Evolutionary conservation across 2,797 vertebrate genomes (phyloP), one percentile per base, ranked within the genome.

Genomic region (Hyperoplus lanceolatus): DNA sequence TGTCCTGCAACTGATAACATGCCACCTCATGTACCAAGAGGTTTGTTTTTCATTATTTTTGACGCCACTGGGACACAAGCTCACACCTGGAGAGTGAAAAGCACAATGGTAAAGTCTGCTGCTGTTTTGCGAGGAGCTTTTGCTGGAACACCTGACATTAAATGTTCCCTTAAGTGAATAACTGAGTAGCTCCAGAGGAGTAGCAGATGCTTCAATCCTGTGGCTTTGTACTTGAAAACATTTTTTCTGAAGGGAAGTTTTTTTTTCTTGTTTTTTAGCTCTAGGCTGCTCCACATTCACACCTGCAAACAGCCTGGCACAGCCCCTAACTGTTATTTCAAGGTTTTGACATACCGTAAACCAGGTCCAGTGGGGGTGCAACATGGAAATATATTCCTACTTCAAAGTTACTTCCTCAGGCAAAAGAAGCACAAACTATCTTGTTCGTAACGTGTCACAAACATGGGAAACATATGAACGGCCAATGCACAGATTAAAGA

Each of bases 41-140:
- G 21, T 75, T 77, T 64, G 49, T 15, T 85, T 86, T 67, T 56
- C 50, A 70, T 81, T 50, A 45, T 69, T 79, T 68, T 73, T 68
- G 6, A 49, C 70, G 38, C 21, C 6, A 21, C 13, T 45, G 18
- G 38, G 63, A 70, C 43, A 45, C 55, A 11, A 38, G 63, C 59
- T 66, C 13, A 67, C 62, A 29, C 16, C 15, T 3, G 50, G 21
- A 62, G 14, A 59, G 6, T 50, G 46, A 45, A 42, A 60, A 14
- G n/a, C 11, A 39, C 8, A n/a, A 39, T 67, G 1, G 0, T 56
- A 8, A 29, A 29, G 43, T 65, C 6, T 59, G 7, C 8, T 15
- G 2, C 45, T 46, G 58, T 54, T 38, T 43, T 45, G 48, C 13
- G 1, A 21, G 58, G 46, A 39, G 49, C 36, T 73, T 41, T 29